Percentiles rank a stretch among this genome's conserved stretches.
Conservation (phyloP, 2,113 vertebrate species). For the Holacanthus passer region DNA sequence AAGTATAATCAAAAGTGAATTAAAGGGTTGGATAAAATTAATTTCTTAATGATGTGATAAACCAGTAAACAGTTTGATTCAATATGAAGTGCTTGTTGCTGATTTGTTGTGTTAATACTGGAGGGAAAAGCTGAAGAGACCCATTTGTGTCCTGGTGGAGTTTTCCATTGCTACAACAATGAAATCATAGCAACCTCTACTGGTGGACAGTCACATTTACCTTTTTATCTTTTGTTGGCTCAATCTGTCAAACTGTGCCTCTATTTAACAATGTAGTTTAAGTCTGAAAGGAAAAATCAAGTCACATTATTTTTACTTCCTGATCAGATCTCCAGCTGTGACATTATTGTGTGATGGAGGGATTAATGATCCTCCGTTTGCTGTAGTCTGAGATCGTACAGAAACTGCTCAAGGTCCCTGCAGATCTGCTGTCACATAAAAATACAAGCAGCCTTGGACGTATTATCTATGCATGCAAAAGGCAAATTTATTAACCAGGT, state of each 20-base stretch:
- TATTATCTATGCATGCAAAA: background rate
- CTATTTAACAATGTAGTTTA: background rate
- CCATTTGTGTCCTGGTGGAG: background rate
- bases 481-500: too few species aligned
- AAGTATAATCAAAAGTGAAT: background rate
- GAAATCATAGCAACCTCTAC: conserved; percentile 67
- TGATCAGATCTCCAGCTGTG: background rate
- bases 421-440: conserved; percentile 3
- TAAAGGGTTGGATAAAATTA: background rate
- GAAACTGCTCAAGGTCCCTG: background rate
- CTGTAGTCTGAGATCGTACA: background rate
- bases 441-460: background rate
- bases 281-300: background rate
- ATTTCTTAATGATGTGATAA: background rate
- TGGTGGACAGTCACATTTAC: conserved; percentile 49
- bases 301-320: too few species aligned
- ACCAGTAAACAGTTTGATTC: background rate
- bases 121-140: background rate
- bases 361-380: background rate
- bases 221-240: background rate
- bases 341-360: background rate
- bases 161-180: background rate
- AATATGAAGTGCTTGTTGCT: background rate
- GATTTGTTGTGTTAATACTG: too few species aligned
- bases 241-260: background rate